phyloP scores from a whole-genome alignment of 2,888 invertebrate species.

The Ommatoiulus sabulosus region DNA sequence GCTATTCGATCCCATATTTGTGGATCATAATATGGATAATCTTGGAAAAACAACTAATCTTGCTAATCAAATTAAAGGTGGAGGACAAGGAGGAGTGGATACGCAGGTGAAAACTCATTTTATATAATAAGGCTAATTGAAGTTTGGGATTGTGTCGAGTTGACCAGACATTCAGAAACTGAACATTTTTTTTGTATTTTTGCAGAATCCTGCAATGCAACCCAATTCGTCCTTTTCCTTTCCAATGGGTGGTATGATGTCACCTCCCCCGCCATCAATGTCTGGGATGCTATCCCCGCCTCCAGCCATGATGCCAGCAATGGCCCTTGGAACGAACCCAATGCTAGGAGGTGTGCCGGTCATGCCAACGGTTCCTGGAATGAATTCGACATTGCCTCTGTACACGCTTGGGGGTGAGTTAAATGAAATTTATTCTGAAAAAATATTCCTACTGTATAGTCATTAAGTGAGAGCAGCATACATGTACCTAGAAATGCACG shows the following conservation, averaged over 20 bases:
- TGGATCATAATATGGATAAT: conserved; percentile 77
- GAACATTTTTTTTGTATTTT: conserved; percentile 10
- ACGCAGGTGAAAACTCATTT: conserved; percentile 60
- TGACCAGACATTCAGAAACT: background rate
- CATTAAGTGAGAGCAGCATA: background rate
- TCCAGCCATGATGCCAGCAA: conserved; percentile 64
- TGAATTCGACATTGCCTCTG: conserved; percentile 65
- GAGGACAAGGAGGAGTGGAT: conserved; percentile 70
- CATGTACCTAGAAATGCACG: background rate
- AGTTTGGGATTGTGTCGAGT: background rate
- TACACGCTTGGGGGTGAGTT: conserved; percentile 66
- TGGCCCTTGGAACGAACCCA: conserved; percentile 53
- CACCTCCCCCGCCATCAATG: conserved; percentile 65
- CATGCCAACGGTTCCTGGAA: conserved; percentile 60
- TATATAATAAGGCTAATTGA: background rate
- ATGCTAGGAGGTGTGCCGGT: conserved; percentile 58
- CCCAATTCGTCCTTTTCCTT: conserved; percentile 51
- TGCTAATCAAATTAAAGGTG: conserved; percentile 80
- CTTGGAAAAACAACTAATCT: conserved; percentile 77
- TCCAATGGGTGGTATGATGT: conserved; percentile 65
- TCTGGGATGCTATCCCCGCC: conserved; percentile 67
- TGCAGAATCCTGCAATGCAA: conserved; percentile 8
- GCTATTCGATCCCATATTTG: conserved; percentile 67
- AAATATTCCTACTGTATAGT: no score
- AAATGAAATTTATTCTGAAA: background rate